phyloP scores from a whole-genome alignment of 2,113 vertebrate species.

The Carollia perspicillata region DNA sequence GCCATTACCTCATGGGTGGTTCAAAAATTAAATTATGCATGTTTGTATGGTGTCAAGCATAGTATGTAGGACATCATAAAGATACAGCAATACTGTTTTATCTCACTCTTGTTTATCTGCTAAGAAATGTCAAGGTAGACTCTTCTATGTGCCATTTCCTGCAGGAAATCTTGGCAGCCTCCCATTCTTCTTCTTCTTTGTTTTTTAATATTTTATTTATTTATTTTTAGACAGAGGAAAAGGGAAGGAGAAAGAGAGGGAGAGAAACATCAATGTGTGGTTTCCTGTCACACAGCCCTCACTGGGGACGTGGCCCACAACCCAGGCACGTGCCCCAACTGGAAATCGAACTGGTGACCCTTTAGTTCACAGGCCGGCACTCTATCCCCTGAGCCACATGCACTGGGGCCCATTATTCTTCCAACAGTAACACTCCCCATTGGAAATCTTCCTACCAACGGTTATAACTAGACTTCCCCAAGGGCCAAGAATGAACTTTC shows the following conservation, averaged over 20 bases:
- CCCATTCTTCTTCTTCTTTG: neutral
- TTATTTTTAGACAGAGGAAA: no score
- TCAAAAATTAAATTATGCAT: neutral
- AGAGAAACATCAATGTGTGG: no score
- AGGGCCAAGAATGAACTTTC: neutral
- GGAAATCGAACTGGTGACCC: no score
- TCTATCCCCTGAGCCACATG: no score
- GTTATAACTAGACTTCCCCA: neutral
- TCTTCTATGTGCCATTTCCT: neutral
- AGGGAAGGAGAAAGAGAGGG: no score
- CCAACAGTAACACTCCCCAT: neutral
- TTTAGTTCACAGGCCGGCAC: no score
- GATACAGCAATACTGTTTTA: neutral
- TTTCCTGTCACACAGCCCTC: no score
- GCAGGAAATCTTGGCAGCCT: neutral
- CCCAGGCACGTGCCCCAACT: no score
- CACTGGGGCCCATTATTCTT: neutral
- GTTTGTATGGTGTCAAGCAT: neutral
- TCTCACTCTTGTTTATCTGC: neutral
- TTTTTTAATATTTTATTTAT: no score
- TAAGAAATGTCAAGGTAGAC: neutral
- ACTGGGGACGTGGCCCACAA: no score
- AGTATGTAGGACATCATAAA: neutral
- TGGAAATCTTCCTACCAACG: neutral
- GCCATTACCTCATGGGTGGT: neutral